Evolutionary conservation across 2,888 invertebrate genomes (phyloP), one percentile per base, ranked within the genome.

Genomic region (Aricia artaxerxes): DNA sequence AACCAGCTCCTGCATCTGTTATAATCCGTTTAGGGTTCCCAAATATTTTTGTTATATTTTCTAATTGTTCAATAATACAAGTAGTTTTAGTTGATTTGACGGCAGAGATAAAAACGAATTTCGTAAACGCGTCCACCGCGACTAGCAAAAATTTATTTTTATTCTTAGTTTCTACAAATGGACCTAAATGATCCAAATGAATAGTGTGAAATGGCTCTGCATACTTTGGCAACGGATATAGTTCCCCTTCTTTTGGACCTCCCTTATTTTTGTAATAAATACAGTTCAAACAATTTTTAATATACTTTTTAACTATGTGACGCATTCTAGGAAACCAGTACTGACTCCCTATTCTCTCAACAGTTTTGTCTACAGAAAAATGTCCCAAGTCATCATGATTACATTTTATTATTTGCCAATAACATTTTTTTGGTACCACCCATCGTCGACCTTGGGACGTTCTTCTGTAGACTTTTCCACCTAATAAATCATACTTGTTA

Each of bases 391-490:
- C 83, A 76, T 86, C 84, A 73, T 85, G 84, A 78, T 83, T 79
- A 40, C 73, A 69, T 78, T 82, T 49, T 35, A 69, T 69, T 31
- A 85, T 81, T 78, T 85, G 84, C 85, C 84, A 85, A 4, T 84
- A 80, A 77, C 84, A 85, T 6, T 69, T 79, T 61, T 84, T 85
- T 77, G 85, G 84, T 0, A 85, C 84, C 7, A 85, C 79, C 85
- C 85, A 86, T 1, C 84, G 82, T 9, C 84, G 83, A 11, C 86
- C 85, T 7, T 78, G 49, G 0, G n/a, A 57, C 5, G 85, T 86
- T 64, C 84, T 13, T 72, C 83, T 79, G 57, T 86, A 86, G 0
- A 85, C 83, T 77, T 85, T 85, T 3, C 35, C 49, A 35, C 57
- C 78, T 72, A 78, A 60, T 38, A 78, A n/a, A 31, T 78, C 49